These are phyloP conservation scores for Cerastoderma edule DNA, from an alignment of 2,888 invertebrate species.

Conservation along the genomic window DNA sequence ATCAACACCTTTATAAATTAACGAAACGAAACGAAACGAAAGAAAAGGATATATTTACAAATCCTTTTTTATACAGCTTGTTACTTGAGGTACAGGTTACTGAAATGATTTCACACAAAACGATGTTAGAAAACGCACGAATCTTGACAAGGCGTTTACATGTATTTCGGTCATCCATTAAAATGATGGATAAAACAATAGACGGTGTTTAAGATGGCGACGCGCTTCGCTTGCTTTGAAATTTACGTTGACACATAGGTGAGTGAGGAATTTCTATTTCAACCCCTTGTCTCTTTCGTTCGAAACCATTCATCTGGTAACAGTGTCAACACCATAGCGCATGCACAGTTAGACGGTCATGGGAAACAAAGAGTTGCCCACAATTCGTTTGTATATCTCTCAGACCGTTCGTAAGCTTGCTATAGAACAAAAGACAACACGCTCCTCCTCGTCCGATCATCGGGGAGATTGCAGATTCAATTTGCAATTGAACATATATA, in stretches of 20 bases:
- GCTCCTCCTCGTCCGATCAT: too few species aligned
- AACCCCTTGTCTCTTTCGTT: too few species aligned
- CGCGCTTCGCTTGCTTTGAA: conserved; percentile 13
- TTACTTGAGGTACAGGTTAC: not conserved
- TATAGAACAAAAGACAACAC: too few species aligned
- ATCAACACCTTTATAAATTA: too few species aligned
- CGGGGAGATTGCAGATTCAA: too few species aligned
- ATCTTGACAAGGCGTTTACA: not conserved
- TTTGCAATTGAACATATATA: too few species aligned
- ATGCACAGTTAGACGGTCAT: too few species aligned
- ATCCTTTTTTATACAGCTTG: not conserved
- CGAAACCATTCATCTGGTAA: too few species aligned
- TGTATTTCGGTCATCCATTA: conserved; percentile 20
- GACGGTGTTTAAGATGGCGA: conserved; percentile 10
- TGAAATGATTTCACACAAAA: not conserved
- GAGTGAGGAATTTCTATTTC: conserved; percentile 9
- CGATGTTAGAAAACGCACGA: not conserved
- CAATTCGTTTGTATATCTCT: too few species aligned
- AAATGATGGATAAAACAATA: conserved; percentile 18
- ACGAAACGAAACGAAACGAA: not conserved
- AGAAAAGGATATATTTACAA: not conserved
- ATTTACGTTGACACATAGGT: conserved; percentile 10
- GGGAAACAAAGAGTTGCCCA: too few species aligned
- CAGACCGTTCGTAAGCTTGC: too few species aligned
- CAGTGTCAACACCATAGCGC: too few species aligned